Conservation (phyloP, 2,888 invertebrate genomes). For the Kryphioiulus occultus region DNA sequence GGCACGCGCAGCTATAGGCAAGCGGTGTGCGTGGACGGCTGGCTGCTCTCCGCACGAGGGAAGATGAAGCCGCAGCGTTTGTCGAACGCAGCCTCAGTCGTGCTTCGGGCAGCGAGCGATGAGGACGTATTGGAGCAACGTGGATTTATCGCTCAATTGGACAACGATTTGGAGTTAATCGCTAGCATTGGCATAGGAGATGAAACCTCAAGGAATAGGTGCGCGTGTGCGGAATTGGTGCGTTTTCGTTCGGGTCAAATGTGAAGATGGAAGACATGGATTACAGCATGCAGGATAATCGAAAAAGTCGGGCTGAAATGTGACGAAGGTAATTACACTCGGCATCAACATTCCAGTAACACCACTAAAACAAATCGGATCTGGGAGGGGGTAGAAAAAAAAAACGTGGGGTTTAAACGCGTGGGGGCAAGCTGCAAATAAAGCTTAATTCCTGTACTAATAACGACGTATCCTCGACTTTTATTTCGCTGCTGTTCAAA, state of each 20-base stretch:
- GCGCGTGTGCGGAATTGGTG: background rate
- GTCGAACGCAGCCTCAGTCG: background rate
- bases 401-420: background rate
- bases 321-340: background rate
- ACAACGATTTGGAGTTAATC: too few relatives aligned
- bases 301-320: background rate
- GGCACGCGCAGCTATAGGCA: too few relatives aligned
- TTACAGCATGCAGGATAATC: background rate
- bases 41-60: background rate
- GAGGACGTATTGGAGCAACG: too few relatives aligned
- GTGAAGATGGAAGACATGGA: too few relatives aligned
- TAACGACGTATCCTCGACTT: background rate
- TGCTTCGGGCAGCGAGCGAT: background rate
- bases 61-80: background rate
- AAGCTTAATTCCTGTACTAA: background rate
- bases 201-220: background rate
- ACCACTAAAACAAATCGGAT: background rate
- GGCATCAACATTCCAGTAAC: background rate
- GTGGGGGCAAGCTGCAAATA: background rate
- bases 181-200: too few relatives aligned
- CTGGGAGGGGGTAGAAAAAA: background rate
- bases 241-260: too few relatives aligned
- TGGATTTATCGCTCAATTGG: too few relatives aligned
- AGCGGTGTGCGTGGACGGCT: too few relatives aligned
- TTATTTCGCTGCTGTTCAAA: background rate